Evolutionary conservation across 2,888 invertebrate species (phyloP), one percentile per base, ranked within the genome.

Genomic region (Perizoma affinitatum): DNA sequence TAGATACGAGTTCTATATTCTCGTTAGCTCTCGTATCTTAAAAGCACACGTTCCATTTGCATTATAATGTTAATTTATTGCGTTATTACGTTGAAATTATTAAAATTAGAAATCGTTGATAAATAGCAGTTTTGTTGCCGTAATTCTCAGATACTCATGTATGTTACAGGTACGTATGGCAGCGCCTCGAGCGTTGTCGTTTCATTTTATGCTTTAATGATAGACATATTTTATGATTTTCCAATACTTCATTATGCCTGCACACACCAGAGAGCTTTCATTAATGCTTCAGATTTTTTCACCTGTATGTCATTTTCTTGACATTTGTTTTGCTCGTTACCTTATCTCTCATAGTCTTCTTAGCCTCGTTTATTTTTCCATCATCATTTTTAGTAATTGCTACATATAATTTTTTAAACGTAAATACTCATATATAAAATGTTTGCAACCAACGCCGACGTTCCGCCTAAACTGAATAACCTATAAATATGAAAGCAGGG

Each of bases 1-100:
- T 74, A 80, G 77, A 70, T 75, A 74, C 74, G 71, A 79, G 77
- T 74, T 76, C 73, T 75, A 75, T 77, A 76, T 75, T 75, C 22
- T 22, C 22, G 22, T 22, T 22, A 22, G 22, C 22, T 22, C 1
- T 22, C 60, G 71, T 74, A 73, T 68, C 53, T 79, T 81, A 80
- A 78, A 80, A 72, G 81, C 76, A 78, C 79, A 77, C 70, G 78
- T 82, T 83, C 71, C 81, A 87, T 87, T 87, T 85, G 83, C 87
- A 87, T 85, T 86, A 86, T 80, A 79, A 68, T 78, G 79, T 78
- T 78, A 77, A 78, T 80, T 78, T 84, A 86, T 83, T 82, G 76
- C 79, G 76, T 79, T 80, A 85, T 84, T 84, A 83, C 74, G 77
- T 71, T 22, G 70, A 86, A 86, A 84, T 83, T 84, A 86, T 83